A percentile compares a stretch with the other conserved stretches of the same genome.
These are phyloP conservation scores for Pyralis farinalis DNA, from an alignment of 2,888 invertebrate genomes.

Conservation along the genomic window DNA sequence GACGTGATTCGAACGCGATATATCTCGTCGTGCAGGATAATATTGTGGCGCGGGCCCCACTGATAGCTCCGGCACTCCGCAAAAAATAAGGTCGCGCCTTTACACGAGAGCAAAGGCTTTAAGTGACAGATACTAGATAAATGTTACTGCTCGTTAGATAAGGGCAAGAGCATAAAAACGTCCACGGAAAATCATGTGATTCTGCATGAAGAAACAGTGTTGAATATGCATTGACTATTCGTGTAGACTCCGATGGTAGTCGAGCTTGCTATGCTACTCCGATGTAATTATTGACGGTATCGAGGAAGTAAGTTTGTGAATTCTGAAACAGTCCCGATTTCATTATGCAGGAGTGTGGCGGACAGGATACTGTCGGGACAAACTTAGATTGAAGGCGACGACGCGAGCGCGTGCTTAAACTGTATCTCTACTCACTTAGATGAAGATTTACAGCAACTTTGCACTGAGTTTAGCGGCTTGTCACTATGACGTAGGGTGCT, in stretches of 20 bases:
- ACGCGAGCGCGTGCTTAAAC: conserved; percentile 73
- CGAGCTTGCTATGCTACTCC: conserved; percentile 15
- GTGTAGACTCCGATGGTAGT: conserved; percentile 19
- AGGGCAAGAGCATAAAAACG: conserved; percentile 56
- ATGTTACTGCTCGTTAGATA: conserved; percentile 72
- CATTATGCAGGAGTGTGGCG: conserved; percentile 72
- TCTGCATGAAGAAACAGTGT: conserved; percentile 36
- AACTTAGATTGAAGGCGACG: conserved; percentile 78
- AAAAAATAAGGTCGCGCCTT: conserved; percentile 78
- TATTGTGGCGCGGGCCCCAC: conserved; percentile 68
- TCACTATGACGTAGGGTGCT: conserved; percentile 22
- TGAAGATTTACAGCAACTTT: conserved; percentile 67
- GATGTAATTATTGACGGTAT: conserved; percentile 65
- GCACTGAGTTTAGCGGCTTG: conserved; percentile 29
- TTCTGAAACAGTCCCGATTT: conserved; percentile 59
- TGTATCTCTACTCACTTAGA: conserved; percentile 61
- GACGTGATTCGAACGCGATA: conserved; percentile 70
- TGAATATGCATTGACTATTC: background rate
- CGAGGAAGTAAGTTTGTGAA: conserved; percentile 51
- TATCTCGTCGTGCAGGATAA: conserved; percentile 68
- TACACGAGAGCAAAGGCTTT: conserved; percentile 74
- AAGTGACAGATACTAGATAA: conserved; percentile 79
- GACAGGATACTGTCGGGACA: conserved; percentile 58
- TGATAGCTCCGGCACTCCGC: conserved; percentile 69
- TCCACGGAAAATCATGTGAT: conserved; percentile 40